Conservation (phyloP, 2,888 invertebrate genomes). For the Acronicta leporina region DNA sequence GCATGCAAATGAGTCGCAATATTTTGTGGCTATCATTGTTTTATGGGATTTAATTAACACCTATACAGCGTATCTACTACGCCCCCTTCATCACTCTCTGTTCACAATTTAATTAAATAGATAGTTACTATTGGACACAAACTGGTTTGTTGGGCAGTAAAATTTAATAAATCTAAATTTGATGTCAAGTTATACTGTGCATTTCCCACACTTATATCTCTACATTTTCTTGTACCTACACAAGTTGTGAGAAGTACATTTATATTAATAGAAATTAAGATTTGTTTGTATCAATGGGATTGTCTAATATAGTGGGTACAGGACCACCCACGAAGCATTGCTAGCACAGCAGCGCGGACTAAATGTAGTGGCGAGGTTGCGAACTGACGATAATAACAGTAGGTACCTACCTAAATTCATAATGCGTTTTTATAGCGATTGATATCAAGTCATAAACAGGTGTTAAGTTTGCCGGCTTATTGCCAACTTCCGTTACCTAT, state of each 20-base stretch:
- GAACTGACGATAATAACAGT: conserved; percentile 36
- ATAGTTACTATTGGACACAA: conserved; percentile 26
- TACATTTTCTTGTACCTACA: conserved; percentile 43
- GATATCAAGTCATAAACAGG: conserved; percentile 64
- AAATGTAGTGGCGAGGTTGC: conserved; percentile 26
- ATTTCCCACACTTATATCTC: conserved; percentile 36
- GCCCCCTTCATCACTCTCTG: conserved; percentile 16
- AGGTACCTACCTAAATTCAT: conserved; percentile 51
- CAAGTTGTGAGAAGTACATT: conserved; percentile 58
- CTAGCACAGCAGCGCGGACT: conserved; percentile 38
- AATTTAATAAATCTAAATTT: conserved; percentile 52
- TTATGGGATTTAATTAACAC: conserved; percentile 28
- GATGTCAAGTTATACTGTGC: conserved; percentile 38
- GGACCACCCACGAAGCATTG: conserved; percentile 69
- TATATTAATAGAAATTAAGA: conserved; percentile 53
- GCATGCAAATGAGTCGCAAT: conserved; percentile 20
- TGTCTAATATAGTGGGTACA: conserved; percentile 66
- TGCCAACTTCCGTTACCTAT: conserved; percentile 62
- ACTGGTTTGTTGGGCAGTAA: conserved; percentile 42
- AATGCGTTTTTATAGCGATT: conserved; percentile 63
- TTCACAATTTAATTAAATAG: conserved; percentile 33
- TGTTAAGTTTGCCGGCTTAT: conserved; percentile 61
- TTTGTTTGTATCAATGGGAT: conserved; percentile 64
- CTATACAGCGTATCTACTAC: conserved; percentile 12
- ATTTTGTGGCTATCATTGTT: conserved; percentile 28